Base-by-base conservation (phyloP, 2,113 vertebrate species). In the Nesospiza acunhae region DNA sequence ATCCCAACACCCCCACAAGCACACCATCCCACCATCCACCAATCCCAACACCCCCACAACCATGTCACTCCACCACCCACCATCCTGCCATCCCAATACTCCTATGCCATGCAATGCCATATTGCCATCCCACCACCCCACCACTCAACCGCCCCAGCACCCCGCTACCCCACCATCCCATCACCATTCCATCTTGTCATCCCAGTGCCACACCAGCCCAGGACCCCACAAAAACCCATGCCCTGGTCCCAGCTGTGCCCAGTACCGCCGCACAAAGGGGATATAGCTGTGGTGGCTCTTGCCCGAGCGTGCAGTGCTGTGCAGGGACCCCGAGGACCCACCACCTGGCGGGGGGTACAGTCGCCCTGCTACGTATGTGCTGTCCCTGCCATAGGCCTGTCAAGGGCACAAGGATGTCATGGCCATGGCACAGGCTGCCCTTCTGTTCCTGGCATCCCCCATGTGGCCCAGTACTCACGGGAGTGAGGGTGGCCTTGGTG, bases 211-310 rank as follows among this genome's bases (percentile, higher is more conserved):
- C 3, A 3, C 14, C 31, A 56, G 26, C 50, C 41, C 67, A 72
- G 20, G 16, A 56, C 31, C 26, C 31, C 39, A 55, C 24, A 52
- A 69, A 53, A 69, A 52, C 28, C 55, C 53, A 44, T 4, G 31
- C 18, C 37, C 63, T 0, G 1, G 73, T 23, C 46, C 27, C 56
- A 47, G n/a, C 18, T 35, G 35, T 56, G 17, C 20, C 41, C 62
- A 31, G 35, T 78, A 90, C 99, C 99, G 97, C 64, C 98, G 98
- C 93, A 99, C 97, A 63, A 99, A 99, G 21, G 99, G 99, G 59
- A 99, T 98, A 84, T 99, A 99, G 98, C 99, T 99, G 95, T 99
- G 98, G 95, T 99, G 99, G 88, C 99, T 99, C 97, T 99, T 99
- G 90, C 98, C 98, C 7, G 99, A 99, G 94, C 98, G 98, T 87